These are phyloP conservation scores for Branchinecta lindahli DNA, from an alignment of 1,140 invertebrate species.

Conservation along the genomic window DNA sequence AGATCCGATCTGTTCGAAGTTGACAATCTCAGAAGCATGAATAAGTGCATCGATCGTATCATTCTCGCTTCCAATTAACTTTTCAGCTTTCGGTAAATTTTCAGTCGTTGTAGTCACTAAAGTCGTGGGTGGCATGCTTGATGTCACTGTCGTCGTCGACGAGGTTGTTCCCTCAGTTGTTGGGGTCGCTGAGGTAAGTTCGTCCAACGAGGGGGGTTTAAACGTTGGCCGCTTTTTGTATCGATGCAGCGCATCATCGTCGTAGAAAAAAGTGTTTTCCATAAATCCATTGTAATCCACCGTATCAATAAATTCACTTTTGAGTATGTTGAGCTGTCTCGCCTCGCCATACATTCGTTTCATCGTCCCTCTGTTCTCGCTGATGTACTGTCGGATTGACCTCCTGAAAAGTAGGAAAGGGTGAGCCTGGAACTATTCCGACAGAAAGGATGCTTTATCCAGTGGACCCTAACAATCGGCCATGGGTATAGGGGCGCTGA, in stretches of 20 bases:
- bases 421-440: not conserved
- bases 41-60: too few species aligned
- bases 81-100: not conserved
- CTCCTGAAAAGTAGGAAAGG: conserved; percentile 23
- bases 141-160: too few species aligned
- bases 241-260: conserved; percentile 6
- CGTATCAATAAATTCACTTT: conserved; percentile 19
- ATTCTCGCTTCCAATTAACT: not conserved
- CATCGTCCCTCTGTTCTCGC: conserved; percentile 31
- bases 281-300: conserved; percentile 20
- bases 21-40: too few species aligned
- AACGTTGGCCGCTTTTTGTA: not conserved
- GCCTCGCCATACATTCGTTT: conserved; percentile 32
- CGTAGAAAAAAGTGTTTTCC: conserved; percentile 18
- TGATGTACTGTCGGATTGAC: conserved; percentile 28
- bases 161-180: not conserved
- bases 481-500: too few species aligned
- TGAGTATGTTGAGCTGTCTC: conserved; percentile 25
- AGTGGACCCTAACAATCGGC: too few species aligned
- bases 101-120: too few species aligned
- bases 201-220: not conserved
- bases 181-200: not conserved
- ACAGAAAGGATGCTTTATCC: too few species aligned
- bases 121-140: too few species aligned
- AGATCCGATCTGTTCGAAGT: not conserved